These are phyloP conservation scores for Macaria liturata DNA, from an alignment of 2,888 invertebrate species.

Conservation along the genomic window DNA sequence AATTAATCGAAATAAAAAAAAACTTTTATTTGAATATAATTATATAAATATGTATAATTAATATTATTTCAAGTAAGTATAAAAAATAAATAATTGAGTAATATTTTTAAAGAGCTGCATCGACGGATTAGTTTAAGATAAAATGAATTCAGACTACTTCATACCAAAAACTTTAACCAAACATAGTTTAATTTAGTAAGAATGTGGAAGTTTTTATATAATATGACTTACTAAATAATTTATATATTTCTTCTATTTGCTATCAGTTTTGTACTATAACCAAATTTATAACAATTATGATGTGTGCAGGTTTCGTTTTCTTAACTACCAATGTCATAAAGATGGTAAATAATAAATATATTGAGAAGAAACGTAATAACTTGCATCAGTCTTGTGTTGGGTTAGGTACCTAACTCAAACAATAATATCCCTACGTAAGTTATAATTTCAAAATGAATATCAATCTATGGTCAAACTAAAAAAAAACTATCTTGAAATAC, in stretches of 20 bases:
- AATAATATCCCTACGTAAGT: no score
- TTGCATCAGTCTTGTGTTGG: no score
- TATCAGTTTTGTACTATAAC: not conserved
- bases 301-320: not conserved
- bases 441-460: no score
- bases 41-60: not conserved
- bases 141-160: not conserved
- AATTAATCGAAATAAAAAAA: not conserved
- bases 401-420: no score
- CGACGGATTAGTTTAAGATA: no score
- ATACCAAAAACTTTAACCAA: slow-evolving; percentile 14
- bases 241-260: not conserved
- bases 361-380: not conserved
- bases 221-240: not conserved
- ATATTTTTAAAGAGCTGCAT: not conserved
- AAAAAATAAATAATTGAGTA: not conserved
- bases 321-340: no score
- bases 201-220: not conserved
- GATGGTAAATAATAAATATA: not conserved
- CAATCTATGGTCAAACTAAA: no score
- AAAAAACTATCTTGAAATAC: no score
- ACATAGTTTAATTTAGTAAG: slow-evolving; percentile 5
- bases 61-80: slow-evolving; percentile 1
- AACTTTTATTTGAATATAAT: not conserved
- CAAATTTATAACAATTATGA: not conserved